phyloP scores from a whole-genome alignment of 2,797 vertebrate genomes.

The Sciurus carolinensis region DNA sequence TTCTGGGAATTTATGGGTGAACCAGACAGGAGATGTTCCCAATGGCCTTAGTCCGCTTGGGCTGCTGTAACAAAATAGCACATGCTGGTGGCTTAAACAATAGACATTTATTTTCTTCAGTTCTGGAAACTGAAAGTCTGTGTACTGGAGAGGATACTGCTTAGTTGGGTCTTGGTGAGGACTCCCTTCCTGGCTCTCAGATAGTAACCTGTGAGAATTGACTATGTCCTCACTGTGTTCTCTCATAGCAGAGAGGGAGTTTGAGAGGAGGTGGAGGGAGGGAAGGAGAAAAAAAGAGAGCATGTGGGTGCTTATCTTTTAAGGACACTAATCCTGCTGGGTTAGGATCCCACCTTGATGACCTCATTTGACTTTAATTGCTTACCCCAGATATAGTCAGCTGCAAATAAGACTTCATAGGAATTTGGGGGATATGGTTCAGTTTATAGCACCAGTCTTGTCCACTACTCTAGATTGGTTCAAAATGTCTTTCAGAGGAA shows the following conservation, averaged over 20 bases:
- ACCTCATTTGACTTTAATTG: neutral
- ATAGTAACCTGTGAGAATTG: rapidly evolving
- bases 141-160: no score
- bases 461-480: neutral
- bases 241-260: neutral
- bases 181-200: neutral
- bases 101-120: neutral
- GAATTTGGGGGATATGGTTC: neutral
- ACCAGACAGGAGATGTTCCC: neutral
- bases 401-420: neutral
- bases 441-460: neutral
- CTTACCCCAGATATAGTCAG: neutral
- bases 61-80: neutral
- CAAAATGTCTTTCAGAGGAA: neutral
- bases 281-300: neutral
- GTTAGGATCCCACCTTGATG: neutral
- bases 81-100: neutral
- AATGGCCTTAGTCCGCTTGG: neutral
- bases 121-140: neutral
- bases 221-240: no score
- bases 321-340: neutral
- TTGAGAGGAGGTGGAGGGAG: neutral
- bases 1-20: neutral
- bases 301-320: neutral
- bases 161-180: neutral